phyloP scores from a whole-genome alignment of 2,888 invertebrate species.

The Bombyx huttoni region DNA sequence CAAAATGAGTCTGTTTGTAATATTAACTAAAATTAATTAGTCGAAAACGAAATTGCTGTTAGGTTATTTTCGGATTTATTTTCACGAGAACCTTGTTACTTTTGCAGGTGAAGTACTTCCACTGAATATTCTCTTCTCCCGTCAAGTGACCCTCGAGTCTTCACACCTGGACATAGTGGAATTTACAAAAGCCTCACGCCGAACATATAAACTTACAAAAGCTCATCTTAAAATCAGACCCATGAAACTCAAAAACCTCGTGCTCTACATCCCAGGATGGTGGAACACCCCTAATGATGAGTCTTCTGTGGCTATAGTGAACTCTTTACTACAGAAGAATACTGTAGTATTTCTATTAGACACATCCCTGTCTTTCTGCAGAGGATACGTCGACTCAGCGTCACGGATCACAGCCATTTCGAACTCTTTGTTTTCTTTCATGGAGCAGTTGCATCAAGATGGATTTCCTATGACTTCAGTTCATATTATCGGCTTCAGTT shows the following conservation, averaged over 20 bases:
- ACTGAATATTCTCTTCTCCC: slow-evolving; percentile 33
- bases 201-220: slow-evolving; percentile 21
- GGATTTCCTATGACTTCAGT: slow-evolving; percentile 53
- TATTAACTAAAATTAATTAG: no score
- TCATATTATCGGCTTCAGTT: slow-evolving; percentile 75
- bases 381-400: slow-evolving; percentile 47
- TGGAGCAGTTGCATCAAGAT: slow-evolving; percentile 24
- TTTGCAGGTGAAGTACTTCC: slow-evolving; percentile 46
- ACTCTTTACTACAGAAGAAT: slow-evolving; percentile 33
- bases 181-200: slow-evolving; percentile 16
- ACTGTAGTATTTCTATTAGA: slow-evolving; percentile 38
- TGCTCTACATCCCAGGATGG: slow-evolving; percentile 58
- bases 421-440: slow-evolving; percentile 29
- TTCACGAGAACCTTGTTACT: no score
- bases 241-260: slow-evolving; percentile 9
- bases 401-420: slow-evolving; percentile 38
- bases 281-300: slow-evolving; percentile 51
- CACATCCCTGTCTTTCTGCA: slow-evolving; percentile 39
- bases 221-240: slow-evolving; percentile 20
- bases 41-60: no score
- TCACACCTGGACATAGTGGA: slow-evolving; percentile 33
- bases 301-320: slow-evolving; percentile 35
- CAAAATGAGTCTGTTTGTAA: no score
- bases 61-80: no score
- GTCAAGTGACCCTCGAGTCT: slow-evolving; percentile 20